These are phyloP conservation scores for Nyctereutes procyonoides DNA, from an alignment of 2,113 vertebrate genomes.

Conservation along the genomic window DNA sequence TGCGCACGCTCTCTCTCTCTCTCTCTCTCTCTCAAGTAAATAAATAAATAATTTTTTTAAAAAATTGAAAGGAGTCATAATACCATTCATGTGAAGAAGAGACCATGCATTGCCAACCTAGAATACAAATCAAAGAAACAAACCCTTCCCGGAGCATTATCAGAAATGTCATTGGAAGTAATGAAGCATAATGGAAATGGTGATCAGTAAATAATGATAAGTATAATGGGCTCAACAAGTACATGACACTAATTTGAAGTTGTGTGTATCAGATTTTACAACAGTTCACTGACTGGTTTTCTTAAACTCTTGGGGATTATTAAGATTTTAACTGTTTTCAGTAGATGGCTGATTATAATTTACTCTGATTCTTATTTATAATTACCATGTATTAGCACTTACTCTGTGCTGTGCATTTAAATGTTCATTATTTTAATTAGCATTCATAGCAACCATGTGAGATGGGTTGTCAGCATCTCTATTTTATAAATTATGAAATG, in stretches of 20 bases:
- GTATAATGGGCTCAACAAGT: conserved; percentile 8
- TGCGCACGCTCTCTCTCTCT: not conserved
- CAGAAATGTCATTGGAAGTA: not conserved
- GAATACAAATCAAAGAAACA: conserved; percentile 5
- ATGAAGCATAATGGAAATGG: not conserved
- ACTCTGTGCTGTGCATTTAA: not conserved
- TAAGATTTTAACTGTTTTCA: conserved; percentile 41
- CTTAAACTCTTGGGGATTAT: not conserved
- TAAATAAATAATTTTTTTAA: not conserved
- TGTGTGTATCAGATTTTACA: not conserved
- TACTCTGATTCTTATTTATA: not conserved
- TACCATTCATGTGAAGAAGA: not conserved
- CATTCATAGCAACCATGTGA: not conserved
- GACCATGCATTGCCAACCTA: not conserved
- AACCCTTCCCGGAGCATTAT: not conserved
- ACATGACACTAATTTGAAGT: not conserved
- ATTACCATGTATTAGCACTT: conserved; percentile 3
- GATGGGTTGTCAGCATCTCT: not conserved
- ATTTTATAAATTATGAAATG: conserved; percentile 6
- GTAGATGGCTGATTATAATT: conserved; percentile 16
- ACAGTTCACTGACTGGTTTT: not conserved
- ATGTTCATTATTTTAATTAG: conserved; percentile 44
- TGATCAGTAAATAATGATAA: conserved; percentile 21
- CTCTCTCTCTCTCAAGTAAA: not conserved
- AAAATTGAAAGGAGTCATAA: not conserved